Percentiles rank a stretch among this genome's conserved stretches.
These are phyloP conservation scores for Rallus limicola DNA, from an alignment of 2,113 vertebrate genomes.

Conservation along the genomic window DNA sequence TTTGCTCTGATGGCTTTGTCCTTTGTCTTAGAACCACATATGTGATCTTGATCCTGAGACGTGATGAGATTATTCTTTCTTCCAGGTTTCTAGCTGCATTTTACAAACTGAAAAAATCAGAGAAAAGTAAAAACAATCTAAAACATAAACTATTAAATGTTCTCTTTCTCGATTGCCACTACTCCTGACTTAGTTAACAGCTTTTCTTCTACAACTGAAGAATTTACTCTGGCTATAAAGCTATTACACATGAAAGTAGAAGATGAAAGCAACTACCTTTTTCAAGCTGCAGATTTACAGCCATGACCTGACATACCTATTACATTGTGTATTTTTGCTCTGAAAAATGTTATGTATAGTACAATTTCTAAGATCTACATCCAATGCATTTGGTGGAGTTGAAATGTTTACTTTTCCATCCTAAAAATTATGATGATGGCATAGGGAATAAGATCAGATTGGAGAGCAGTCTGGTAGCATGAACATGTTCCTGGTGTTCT, in stretches of 20 bases:
- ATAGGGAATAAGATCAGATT: neutral
- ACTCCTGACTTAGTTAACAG: neutral
- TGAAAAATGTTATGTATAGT: neutral
- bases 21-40: neutral
- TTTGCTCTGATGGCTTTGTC: neutral
- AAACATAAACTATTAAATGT: neutral
- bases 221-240: neutral
- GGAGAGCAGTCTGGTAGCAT: neutral
- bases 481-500: neutral
- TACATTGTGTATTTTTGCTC: neutral
- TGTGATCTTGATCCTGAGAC: neutral
- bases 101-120: neutral
- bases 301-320: neutral
- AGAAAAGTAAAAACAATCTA: neutral
- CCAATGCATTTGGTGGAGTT: neutral
- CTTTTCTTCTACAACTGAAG: neutral
- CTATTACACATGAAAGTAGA: neutral
- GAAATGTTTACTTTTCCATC: neutral
- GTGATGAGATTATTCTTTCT: neutral
- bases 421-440: neutral
- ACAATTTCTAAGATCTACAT: neutral
- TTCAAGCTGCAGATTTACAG: neutral
- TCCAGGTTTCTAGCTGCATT: neutral
- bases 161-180: neutral
- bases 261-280: neutral